Conservation (phyloP, 2,113 vertebrate genomes). For the Lynx canadensis region DNA sequence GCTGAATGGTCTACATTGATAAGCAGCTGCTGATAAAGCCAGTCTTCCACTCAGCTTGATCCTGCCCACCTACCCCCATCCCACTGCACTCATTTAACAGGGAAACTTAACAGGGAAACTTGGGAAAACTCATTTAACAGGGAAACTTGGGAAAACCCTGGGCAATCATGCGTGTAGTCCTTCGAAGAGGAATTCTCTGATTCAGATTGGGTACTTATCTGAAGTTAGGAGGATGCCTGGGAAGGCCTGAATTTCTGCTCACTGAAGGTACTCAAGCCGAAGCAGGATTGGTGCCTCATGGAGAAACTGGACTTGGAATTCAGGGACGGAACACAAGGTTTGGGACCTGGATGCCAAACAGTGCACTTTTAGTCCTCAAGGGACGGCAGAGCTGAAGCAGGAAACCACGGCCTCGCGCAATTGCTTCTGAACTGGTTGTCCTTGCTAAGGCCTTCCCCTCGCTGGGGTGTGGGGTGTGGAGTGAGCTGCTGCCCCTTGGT, state of each 20-base stretch:
- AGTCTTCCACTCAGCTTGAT: background rate
- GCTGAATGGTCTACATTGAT: background rate
- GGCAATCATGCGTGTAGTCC: background rate
- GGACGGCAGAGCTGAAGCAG: background rate
- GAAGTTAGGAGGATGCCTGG: background rate
- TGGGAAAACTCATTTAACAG: background rate
- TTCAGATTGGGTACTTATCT: background rate
- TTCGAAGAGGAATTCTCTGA: background rate
- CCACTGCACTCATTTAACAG: background rate
- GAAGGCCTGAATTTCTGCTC: background rate
- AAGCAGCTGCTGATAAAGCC: background rate
- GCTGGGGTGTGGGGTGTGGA: background rate
- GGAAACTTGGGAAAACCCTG: background rate
- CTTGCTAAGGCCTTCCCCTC: background rate
- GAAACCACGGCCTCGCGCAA: background rate
- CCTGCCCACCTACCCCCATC: background rate
- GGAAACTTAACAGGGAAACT: no score
- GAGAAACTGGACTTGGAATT: background rate
- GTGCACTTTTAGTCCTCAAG: background rate
- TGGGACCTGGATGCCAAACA: background rate
- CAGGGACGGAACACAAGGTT: background rate
- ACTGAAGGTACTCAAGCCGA: no score
- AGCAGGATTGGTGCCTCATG: background rate
- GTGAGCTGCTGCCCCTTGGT: background rate
- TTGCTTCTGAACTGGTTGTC: background rate